Percentiles rank a stretch among this genome's conserved stretches.
These are phyloP conservation scores for Cabera pusaria DNA, from an alignment of 2,888 invertebrate genomes.

Conservation along the genomic window DNA sequence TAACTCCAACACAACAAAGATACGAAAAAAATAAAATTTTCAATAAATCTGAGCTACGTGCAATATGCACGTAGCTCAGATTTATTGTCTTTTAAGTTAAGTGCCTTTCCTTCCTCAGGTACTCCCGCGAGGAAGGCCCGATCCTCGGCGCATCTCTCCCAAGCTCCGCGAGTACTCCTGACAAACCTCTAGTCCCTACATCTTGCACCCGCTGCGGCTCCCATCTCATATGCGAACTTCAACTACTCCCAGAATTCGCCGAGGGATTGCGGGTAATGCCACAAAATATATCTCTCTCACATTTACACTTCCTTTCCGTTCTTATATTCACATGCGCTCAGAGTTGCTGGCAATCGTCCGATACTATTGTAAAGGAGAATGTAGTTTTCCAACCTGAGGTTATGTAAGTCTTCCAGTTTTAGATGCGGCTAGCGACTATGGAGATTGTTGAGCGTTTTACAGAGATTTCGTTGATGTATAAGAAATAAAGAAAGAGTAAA, in stretches of 20 bases:
- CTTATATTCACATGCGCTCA: constrained; percentile 91
- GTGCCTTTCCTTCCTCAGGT: constrained; percentile 86
- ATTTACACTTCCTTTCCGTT: constrained; percentile 94
- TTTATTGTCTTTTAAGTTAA: too few species aligned
- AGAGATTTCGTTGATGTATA: too few species aligned
- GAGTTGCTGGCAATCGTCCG: constrained; percentile 92
- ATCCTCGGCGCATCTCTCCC: constrained; percentile 87
- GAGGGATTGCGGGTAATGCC: constrained; percentile 85
- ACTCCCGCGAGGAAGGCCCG: constrained; percentile 88
- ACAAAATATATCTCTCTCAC: constrained; percentile 71
- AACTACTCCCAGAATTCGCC: constrained; percentile 91
- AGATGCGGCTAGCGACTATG: not conserved
- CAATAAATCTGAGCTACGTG: too few species aligned
- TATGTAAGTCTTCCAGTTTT: constrained; percentile 39
- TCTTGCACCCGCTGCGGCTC: constrained; percentile 88
- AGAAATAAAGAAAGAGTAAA: too few species aligned
- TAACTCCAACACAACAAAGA: too few species aligned
- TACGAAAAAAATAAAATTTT: too few species aligned
- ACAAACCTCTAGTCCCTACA: constrained; percentile 56
- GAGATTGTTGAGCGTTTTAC: too few species aligned
- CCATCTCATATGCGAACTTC: constrained; percentile 90
- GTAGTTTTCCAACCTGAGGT: constrained; percentile 90
- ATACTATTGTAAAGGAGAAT: constrained; percentile 86
- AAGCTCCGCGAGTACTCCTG: constrained; percentile 59
- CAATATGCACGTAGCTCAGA: too few species aligned